Conservation (phyloP, 2,113 vertebrate species). For the Coryphaenoides rupestris region DNA sequence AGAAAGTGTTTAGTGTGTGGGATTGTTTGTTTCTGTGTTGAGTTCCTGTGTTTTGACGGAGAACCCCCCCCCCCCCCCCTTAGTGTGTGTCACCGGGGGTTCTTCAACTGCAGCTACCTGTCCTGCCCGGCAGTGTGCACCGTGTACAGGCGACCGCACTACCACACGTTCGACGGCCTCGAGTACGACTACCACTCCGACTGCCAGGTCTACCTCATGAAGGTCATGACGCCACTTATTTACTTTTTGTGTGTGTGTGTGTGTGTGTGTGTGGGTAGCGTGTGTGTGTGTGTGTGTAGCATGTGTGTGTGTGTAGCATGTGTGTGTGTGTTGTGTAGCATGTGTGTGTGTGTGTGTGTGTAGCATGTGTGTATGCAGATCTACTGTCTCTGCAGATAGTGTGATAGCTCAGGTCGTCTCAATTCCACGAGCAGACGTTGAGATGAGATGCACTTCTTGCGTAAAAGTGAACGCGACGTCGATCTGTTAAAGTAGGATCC, state of each 20-base stretch:
- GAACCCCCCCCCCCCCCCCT: conserved; percentile 28
- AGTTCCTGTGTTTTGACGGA: too few species aligned
- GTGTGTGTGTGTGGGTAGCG: conserved; percentile 8
- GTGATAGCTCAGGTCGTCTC: not conserved
- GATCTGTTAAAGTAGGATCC: not conserved
- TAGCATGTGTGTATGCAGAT: not conserved
- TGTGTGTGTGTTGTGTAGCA: conserved; percentile 18
- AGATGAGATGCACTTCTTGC: not conserved
- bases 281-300: conserved; percentile 9
- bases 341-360: conserved; percentile 3
- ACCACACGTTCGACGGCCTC: conserved; percentile 93
- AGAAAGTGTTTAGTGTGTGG: too few species aligned
- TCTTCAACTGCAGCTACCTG: conserved; percentile 92
- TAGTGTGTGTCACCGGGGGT: conserved; percentile 90
- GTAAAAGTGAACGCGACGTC: too few species aligned
- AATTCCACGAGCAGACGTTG: not conserved
- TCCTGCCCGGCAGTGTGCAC: conserved; percentile 95
- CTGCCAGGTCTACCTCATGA: conserved; percentile 87
- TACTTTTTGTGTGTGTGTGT: conserved; percentile 12
- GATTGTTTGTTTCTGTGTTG: too few species aligned
- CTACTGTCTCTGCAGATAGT: not conserved
- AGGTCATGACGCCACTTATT: conserved; percentile 52
- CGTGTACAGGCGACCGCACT: conserved; percentile 93
- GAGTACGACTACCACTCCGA: conserved; percentile 95
- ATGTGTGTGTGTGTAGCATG: too few species aligned